phyloP scores from a whole-genome alignment of 2,113 vertebrate genomes.

The Coptodon rendalli region DNA sequence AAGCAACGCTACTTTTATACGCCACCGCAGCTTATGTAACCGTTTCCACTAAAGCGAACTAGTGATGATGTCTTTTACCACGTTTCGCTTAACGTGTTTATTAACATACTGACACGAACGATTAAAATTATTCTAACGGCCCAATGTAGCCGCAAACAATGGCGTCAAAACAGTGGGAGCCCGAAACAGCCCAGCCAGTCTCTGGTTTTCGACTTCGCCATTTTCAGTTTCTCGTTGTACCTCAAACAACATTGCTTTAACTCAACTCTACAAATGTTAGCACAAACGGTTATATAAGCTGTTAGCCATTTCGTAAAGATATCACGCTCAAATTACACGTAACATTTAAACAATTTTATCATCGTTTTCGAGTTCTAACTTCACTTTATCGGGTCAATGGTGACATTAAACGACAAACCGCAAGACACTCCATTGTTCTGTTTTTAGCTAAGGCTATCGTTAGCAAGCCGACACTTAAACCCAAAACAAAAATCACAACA shows the following conservation, averaged over 20 bases:
- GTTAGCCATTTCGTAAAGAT: background rate
- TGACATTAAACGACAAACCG: background rate
- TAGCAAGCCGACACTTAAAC: background rate
- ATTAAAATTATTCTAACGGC: background rate
- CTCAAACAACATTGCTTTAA: background rate
- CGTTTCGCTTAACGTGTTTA: background rate
- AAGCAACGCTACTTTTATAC: background rate
- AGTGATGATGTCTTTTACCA: background rate
- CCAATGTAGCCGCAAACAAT: background rate
- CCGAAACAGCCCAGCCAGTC: background rate
- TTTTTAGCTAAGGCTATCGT: slow-evolving; percentile 22
- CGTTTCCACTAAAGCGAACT: accelerated
- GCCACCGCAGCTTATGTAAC: background rate
- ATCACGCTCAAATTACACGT: background rate
- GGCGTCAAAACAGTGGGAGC: background rate
- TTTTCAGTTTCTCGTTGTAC: slow-evolving; percentile 27
- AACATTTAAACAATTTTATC: accelerated
- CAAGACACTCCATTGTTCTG: slow-evolving; percentile 53
- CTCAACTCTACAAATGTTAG: background rate
- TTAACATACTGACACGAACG: background rate
- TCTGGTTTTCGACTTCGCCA: slow-evolving; percentile 40
- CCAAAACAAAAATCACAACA: background rate
- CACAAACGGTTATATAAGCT: background rate
- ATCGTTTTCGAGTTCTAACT: accelerated
- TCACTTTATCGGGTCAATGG: accelerated